Percentiles rank a stretch among this genome's conserved stretches.
These are phyloP conservation scores for Nematostella vectensis DNA, from an alignment of 92 coral and sea anemone genomes.

Conservation along the genomic window DNA sequence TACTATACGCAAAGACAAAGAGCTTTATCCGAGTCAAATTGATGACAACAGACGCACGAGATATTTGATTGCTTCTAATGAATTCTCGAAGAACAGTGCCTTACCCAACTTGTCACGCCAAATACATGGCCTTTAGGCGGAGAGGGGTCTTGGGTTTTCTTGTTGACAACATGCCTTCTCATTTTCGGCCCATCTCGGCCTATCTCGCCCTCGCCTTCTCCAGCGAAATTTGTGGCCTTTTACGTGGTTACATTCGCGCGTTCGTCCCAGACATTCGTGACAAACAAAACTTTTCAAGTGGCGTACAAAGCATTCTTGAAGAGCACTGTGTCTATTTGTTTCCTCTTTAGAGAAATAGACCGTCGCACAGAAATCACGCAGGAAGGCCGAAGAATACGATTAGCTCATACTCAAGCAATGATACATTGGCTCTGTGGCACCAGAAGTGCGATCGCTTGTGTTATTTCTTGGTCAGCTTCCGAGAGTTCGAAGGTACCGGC, in stretches of 20 bases:
- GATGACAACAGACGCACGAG: too few relatives aligned
- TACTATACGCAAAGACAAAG: too few relatives aligned
- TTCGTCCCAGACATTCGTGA: neutral
- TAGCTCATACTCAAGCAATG: too few relatives aligned
- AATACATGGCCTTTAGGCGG: conserved; percentile 80
- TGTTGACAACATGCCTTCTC: conserved; percentile 94
- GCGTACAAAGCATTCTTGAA: neutral
- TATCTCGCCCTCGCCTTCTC: neutral
- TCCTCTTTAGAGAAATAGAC: neutral
- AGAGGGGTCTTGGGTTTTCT: conserved; percentile 51
- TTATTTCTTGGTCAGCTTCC: too few relatives aligned
- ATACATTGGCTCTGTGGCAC: too few relatives aligned
- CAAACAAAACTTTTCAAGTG: neutral
- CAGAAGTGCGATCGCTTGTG: too few relatives aligned
- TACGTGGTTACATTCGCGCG: neutral
- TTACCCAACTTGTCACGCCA: conserved; percentile 98
- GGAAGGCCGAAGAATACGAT: neutral
- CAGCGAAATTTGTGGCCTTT: neutral
- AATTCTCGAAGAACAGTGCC: too few relatives aligned
- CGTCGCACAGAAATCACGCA: neutral
- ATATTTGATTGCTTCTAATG: too few relatives aligned
- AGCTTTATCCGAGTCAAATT: too few relatives aligned
- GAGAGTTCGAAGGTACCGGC: too few relatives aligned
- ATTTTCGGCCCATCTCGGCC: conserved; percentile 54
- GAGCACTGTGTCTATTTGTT: conserved; percentile 1